Base-by-base conservation (phyloP, 2,113 vertebrate genomes). In the Trichechus manatus region DNA sequence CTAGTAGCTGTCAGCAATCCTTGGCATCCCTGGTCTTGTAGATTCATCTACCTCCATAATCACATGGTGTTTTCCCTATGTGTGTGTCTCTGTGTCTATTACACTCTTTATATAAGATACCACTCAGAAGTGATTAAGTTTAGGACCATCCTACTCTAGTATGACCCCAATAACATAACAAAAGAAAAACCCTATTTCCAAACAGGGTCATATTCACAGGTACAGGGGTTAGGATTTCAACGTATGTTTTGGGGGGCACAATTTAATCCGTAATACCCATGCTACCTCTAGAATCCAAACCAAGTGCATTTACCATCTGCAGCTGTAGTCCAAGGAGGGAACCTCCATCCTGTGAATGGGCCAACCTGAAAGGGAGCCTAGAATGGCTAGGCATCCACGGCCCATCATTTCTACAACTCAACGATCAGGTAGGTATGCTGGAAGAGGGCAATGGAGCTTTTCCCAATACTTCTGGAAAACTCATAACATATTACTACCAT, bases 371-470 rank as follows among this genome's bases (percentile, higher is more conserved):
- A 31, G 59, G 64, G 1, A 68, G 42, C 22, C 42, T 6, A 22
- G 6, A 9, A 75, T 79, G 61, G 14, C 39, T 6, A 39, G 66
- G 36, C 0, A 2, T 11, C 50, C 29, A 15, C 0, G 5, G 36
- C 39, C 31, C 13, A 11, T 23, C 47, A 42, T 6, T 1, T 11
- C 19, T 1, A 59, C 0, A 39, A 29, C 47, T 36, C 66, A 14
- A 14, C 36, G 25, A 4, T 81, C 80, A 29, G 0, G 5, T 20
- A 17, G 23, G 11, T 36, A 3, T 33, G 7, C 25, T 22, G 29
- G 78, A 29, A 59, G 6, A 72, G 19, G n/a, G 23, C 85, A 17
- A 33, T 0, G 0, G 11, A 1, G 2, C 9, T 29, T 15, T 31
- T 42, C 50, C 68, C 36, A 15, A 2, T 5, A 36, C 10, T 27